Evolutionary conservation across 2,888 invertebrate species (phyloP), one percentile per base, ranked within the genome.

Genomic region (Harpalus rufipes): DNA sequence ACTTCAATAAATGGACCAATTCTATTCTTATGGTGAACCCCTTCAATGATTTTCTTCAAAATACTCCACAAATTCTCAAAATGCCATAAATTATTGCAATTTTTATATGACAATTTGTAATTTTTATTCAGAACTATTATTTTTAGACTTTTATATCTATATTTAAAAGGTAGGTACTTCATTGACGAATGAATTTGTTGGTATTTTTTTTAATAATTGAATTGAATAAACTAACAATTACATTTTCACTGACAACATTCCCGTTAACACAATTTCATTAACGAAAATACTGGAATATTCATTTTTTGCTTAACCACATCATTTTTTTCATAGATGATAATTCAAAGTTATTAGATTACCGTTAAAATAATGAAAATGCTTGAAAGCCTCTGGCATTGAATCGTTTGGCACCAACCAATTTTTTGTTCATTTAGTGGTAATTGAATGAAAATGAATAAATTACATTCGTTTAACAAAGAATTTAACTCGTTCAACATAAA

Each of bases 401-500:
- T 39, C 14, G 6, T n/a, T 39, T 68, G 68, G 39, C 68, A 39
- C 68, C 68, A 63, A 63, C 18, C 18, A 68, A 32, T 10, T 68
- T 68, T 32, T 68, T 39, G 25, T 25, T 18, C 68, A 68, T 39
- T 39, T n/a, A 14, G 59, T 39, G 14, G 32, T 68, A 68, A 68
- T 68, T 68, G 68, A 68, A 68, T 39, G 14, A 68, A 68, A 68
- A 68, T 39, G 25, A 32, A 39, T 14, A 68, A 63, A 63, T 63
- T 25, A 25, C 63, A 25, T 25, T 12, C 32, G n/a, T 63, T 63
- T 25, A 63, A 12, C 7, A n/a, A 72, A 72, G 68, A 72, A 41
- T 41, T 72, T 74, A 74, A 74, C 41, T 74, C 44, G 44, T 44
- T 18, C 6, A 72, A 16, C 51, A 74, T 74, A 74, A 74, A 74